These are phyloP conservation scores for Brassicogethes aeneus DNA, from an alignment of 2,888 invertebrate species.

Conservation along the genomic window DNA sequence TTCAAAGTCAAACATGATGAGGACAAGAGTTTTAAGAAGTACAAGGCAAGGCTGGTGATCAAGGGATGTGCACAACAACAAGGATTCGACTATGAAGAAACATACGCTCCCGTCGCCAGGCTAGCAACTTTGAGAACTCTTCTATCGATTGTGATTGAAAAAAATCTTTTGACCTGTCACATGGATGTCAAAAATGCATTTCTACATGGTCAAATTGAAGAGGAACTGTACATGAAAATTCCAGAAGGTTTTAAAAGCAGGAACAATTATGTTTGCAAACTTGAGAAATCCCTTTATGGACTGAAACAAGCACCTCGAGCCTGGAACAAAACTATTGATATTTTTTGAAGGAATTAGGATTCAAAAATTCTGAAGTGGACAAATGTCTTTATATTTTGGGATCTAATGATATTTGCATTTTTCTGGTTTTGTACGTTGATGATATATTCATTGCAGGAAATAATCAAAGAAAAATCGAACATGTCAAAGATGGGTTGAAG, in stretches of 20 bases:
- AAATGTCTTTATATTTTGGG: slow-evolving; percentile 11
- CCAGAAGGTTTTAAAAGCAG: slow-evolving; percentile 9
- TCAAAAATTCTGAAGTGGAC: slow-evolving; percentile 13
- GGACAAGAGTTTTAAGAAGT: slow-evolving; percentile 12
- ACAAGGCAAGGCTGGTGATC: slow-evolving; percentile 22
- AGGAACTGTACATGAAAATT: slow-evolving; percentile 11
- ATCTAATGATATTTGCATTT: slow-evolving; percentile 5
- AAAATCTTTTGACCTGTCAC: slow-evolving; percentile 6
- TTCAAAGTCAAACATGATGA: slow-evolving; percentile 17
- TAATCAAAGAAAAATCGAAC: not conserved
- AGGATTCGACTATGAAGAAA: slow-evolving; percentile 4
- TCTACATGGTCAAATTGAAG: slow-evolving; percentile 9
- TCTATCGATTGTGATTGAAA: slow-evolving; percentile 6
- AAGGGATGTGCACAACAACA: slow-evolving; percentile 20
- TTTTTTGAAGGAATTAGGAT: slow-evolving; percentile 9
- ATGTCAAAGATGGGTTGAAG: slow-evolving; percentile 3
- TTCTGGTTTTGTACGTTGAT: slow-evolving; percentile 14
- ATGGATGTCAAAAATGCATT: slow-evolving; percentile 11
- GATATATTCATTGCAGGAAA: slow-evolving; percentile 11
- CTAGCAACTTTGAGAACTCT: slow-evolving; percentile 8
- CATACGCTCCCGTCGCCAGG: slow-evolving; percentile 10
- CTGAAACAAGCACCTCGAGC: slow-evolving; percentile 12
- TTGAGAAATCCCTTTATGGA: slow-evolving; percentile 11
- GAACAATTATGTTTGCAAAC: slow-evolving; percentile 8
- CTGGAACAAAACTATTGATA: slow-evolving; percentile 12